Evolutionary conservation across 2,888 invertebrate genomes (phyloP), one percentile per base, ranked within the genome.

Genomic region (Nomada fabriciana): DNA sequence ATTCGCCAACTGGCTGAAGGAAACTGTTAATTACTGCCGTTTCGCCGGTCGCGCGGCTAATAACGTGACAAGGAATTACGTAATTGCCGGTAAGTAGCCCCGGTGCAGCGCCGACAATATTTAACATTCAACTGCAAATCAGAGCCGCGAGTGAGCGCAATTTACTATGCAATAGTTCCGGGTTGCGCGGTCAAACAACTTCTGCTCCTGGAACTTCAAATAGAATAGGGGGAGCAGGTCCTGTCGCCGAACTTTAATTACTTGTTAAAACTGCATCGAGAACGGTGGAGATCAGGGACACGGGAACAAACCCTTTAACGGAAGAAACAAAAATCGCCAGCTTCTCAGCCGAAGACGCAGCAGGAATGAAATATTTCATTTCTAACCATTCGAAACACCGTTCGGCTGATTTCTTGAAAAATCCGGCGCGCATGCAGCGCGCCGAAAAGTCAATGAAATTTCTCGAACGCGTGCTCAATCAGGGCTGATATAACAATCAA

Each of bases 131-230:
- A 69, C 63, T 36, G 52, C n/a, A 47, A 73, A 80, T 73, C 78
- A 73, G 53, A 78, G 57, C 36, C 42, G 36, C 25, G n/a, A 53
- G 68, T 36, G 77, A 29, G 29, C 42, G 67, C 23, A 43, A 72
- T 80, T 78, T 57, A 78, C 67, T 72, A 78, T 80, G 59, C 72
- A 72, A 68, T 36, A 55, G 73, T 78, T 78, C 23, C 36, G 36
- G 59, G 52, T 57, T 64, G 43, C 18, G 25, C 53, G 78, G 72
- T 78, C 63, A 80, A 78, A 59, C 68, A 78, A 78, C 79, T 74
- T 79, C 59, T 53, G 69, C 50, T 74, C 29, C 29, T 20, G 79
- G 4, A 79, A 74, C 53, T 79, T 74, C 53, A 70, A 74, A 79
- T 70, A 65, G 73, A 73, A 73, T 73, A 69, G 64, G 52, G 20